Percentiles rank a stretch among this genome's conserved stretches.
These are phyloP conservation scores for Dufourea novaeangliae DNA, from an alignment of 1,140 invertebrate species.

Conservation along the genomic window DNA sequence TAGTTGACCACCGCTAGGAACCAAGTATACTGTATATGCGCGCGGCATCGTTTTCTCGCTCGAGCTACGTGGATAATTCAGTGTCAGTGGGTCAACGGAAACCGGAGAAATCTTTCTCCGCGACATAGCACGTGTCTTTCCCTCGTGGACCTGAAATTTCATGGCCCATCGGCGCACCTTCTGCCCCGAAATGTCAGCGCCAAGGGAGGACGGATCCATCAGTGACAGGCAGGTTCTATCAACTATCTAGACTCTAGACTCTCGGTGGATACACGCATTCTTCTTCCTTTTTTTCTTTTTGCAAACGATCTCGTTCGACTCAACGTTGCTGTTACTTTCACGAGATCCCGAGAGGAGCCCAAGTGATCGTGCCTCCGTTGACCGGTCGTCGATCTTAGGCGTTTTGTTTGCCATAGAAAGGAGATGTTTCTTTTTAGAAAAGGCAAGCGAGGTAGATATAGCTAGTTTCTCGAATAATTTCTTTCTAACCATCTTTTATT, in stretches of 20 bases:
- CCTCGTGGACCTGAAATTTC: slow-evolving; percentile 28
- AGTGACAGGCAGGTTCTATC: no score
- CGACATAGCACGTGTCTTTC: slow-evolving; percentile 58
- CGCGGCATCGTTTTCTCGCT: neutral
- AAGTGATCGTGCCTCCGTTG: slow-evolving; percentile 25
- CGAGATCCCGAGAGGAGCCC: neutral
- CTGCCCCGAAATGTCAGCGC: slow-evolving; percentile 18
- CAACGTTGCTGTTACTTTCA: slow-evolving; percentile 20
- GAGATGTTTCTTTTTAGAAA: neutral
- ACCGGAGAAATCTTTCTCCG: slow-evolving; percentile 76
- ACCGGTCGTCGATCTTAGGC: neutral
- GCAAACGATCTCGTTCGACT: neutral
- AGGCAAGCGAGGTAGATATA: no score
- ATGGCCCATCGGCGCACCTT: neutral
- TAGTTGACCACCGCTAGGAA: neutral
- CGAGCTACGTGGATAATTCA: slow-evolving; percentile 67
- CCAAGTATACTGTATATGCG: neutral
- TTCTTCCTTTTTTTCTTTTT: neutral
- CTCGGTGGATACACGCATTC: neutral
- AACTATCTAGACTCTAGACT: neutral
- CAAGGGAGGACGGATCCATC: neutral
- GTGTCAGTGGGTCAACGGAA: slow-evolving; percentile 80
- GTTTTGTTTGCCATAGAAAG: neutral
- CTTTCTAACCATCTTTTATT: no score
- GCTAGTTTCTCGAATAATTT: no score